Evolutionary conservation across 2,113 vertebrate species (phyloP), one percentile per base, ranked within the genome.

Genomic region (Serinus canaria): DNA sequence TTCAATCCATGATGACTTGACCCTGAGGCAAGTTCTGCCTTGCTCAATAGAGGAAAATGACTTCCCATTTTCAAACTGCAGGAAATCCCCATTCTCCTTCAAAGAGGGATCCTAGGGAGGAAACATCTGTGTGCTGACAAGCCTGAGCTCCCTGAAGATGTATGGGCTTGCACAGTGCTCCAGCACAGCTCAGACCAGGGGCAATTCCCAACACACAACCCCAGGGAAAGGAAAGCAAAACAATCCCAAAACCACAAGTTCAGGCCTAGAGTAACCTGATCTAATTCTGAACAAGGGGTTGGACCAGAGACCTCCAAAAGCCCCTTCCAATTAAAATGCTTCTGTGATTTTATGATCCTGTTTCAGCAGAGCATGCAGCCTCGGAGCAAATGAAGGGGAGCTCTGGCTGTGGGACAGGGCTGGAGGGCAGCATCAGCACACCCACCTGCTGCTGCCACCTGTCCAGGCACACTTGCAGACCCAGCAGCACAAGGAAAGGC

Each of bases 71-170:
- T 94, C 68, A 88, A 92, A 92, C 50, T 69, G 84, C 91, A 94
- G 88, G 93, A 76, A 91, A 95, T 84, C 83, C 92, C 84, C 88
- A 15, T 72, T 86, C 28, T 58, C 47, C 12, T 41, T 94, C 87
- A 95, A 85, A 85, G 90, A 93, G 66, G 83, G 92, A 84, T 77
- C 47, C 64, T 59, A 33, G 52, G 91, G 87, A 98, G 97, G 97
- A 98, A 98, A 98, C 98, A 98, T 97, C 98, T 98, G 98, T 89
- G 89, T 20, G 14, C 24, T 91, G 67, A 76, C 62, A 82, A 90
- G 81, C 64, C 72, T 52, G 60, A 93, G 80, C 52, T 77, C 77
- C 49, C 80, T 59, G 21, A 70, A 18, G 46, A 68, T 81, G 31
- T 16, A 18, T 20, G 35, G 20, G 21, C 46, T 77, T 22, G 8